Percentiles rank a stretch among this genome's conserved stretches.
Conservation (phyloP, 1,140 invertebrate species). For the Ostrea edulis region DNA sequence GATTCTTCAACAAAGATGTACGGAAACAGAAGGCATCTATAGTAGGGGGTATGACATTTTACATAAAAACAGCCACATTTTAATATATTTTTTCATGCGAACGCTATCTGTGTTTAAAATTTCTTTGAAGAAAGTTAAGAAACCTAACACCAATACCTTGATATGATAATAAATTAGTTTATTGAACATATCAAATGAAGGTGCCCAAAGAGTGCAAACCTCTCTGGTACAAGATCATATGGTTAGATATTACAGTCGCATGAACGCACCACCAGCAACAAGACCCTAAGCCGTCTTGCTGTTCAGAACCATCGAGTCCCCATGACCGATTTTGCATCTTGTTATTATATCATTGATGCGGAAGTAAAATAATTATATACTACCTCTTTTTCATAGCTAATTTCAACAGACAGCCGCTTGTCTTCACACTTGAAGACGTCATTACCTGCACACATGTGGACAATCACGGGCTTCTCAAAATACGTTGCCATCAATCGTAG, state of each 20-base stretch:
- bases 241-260: background rate
- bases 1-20: too few species aligned
- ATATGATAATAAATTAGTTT: background rate
- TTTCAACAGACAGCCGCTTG: conserved; percentile 21
- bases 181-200: background rate
- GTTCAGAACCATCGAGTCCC: background rate
- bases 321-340: background rate
- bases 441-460: conserved; percentile 11
- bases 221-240: background rate
- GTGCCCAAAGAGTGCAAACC: background rate
- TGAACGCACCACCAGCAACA: background rate
- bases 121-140: background rate
- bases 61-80: background rate
- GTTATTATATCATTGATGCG: background rate
- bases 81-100: background rate
- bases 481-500: background rate
- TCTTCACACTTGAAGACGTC: conserved; percentile 23
- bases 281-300: background rate
- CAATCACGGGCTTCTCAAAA: background rate
- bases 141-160: background rate
- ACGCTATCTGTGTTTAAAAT: background rate
- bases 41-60: background rate
- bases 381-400: conserved; percentile 1
- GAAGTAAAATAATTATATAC: conserved; percentile 36
- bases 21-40: too few species aligned